Evolutionary conservation across 35 echinoderm and acorn worm species (phyloP).

Genomic region (Patiria miniata): DNA sequence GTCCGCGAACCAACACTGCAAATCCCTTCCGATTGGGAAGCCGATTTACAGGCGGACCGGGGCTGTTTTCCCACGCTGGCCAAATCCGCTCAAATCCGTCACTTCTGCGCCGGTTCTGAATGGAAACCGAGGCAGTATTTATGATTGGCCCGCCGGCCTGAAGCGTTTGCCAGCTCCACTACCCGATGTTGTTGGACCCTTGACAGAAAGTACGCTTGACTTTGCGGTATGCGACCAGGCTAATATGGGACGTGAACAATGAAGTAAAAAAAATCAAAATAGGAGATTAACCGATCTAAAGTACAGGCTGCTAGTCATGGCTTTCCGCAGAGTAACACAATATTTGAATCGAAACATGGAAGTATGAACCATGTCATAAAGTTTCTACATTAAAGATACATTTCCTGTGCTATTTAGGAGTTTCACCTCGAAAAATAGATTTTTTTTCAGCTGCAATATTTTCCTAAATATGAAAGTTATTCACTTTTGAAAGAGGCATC

Average conservation of each 20-base stretch:
- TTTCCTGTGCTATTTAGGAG: too few relatives aligned
- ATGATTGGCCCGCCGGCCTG: not conserved
- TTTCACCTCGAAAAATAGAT: too few relatives aligned
- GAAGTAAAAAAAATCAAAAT: not conserved
- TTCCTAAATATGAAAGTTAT: too few relatives aligned
- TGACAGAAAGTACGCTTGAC: slow-evolving; percentile 11
- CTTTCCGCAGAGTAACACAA: too few relatives aligned
- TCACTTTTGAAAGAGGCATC: too few relatives aligned
- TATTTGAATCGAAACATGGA: too few relatives aligned
- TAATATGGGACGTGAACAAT: slow-evolving; percentile 29
- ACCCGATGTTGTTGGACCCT: slow-evolving; percentile 1
- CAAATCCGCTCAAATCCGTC: slow-evolving; percentile 20
- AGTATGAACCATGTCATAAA: too few relatives aligned
- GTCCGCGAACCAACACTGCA: not conserved
- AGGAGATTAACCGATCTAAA: not conserved
- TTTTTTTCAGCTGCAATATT: too few relatives aligned
- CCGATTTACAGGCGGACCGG: not conserved
- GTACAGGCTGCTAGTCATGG: not conserved
- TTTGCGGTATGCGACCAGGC: not conserved
- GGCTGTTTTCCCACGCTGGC: slow-evolving; percentile 23
- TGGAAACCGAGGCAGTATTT: not conserved
- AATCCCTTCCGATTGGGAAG: slow-evolving; percentile 30
- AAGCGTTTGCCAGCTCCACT: not conserved
- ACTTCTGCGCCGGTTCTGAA: slow-evolving; percentile 1
- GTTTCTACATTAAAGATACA: too few relatives aligned